Evolutionary conservation across 2,113 vertebrate species (phyloP), one percentile per base, ranked within the genome.

Genomic region (Toxotes jaculatrix): DNA sequence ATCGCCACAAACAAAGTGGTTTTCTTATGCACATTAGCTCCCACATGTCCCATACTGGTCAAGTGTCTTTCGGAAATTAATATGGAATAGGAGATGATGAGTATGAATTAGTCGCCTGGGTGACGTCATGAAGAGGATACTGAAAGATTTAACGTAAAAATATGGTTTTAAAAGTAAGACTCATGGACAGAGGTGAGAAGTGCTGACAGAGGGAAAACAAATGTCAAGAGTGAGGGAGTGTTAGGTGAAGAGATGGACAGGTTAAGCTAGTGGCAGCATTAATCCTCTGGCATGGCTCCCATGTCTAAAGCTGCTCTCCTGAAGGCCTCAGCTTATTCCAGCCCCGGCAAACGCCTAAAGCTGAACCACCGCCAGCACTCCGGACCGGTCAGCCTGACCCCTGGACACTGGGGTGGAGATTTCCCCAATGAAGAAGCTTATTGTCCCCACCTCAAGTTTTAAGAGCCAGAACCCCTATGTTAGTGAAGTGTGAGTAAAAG

Each of bases 221-320:
- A 63, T 40, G 53, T 69, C 43, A 77, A 36, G 70, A 31, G 31
- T 1, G 27, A 63, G 14, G n/a, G 45, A 27, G 79, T 53, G 32
- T n/a, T 0, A 86, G 65, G 78, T 80, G 51, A 84, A 40, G 74
- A 78, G 72, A 75, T 67, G 66, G 74, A 75, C 84, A 87, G 89
- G 89, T 88, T 85, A 87, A 91, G 80, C 65, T 79, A 2, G 40
- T 56, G 75, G 47, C 77, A 45, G 65, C 55, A 74, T 77, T 85
- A 91, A 92, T 91, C 87, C 67, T 79, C 61, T 93, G 88, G 86
- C 80, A 38, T 4, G 0, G 69, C 47, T 79, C 85, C 79, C 27
- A 19, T 40, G 17, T 88, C 57, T 72, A 83, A 92, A 91, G 82
- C 87, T 75, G 80, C 80, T 80, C 81, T 79, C 74, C 65, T 77